Percentiles rank a stretch among this genome's conserved stretches.
phyloP scores from a whole-genome alignment of 2,888 invertebrate species.

The Listrodromus nycthemerus region DNA sequence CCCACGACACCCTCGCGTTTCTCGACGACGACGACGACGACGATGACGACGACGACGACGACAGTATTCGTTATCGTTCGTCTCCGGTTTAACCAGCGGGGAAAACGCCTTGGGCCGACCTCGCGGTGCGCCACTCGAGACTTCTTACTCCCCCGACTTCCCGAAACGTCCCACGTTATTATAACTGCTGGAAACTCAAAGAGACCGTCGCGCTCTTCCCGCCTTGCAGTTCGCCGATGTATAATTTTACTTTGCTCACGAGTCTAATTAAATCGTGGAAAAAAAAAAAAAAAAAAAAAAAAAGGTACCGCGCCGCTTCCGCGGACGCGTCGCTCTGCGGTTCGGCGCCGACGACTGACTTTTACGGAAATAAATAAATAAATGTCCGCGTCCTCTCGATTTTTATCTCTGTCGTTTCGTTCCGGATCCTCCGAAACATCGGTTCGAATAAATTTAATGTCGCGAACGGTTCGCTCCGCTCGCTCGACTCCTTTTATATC shows the following conservation, averaged over 20 bases:
- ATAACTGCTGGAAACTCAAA: slow-evolving; percentile 30
- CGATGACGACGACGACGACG: no score
- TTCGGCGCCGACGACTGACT: no score
- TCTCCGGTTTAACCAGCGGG: slow-evolving; percentile 22
- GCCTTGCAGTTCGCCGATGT: slow-evolving; percentile 2
- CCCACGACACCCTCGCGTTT: slow-evolving; percentile 25
- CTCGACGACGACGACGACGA: slow-evolving; percentile 64
- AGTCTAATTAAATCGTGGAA: slow-evolving; percentile 61
- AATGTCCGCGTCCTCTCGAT: not conserved
- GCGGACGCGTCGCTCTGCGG: not conserved
- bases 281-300: no score
- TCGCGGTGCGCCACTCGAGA: slow-evolving; percentile 22
- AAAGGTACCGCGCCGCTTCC: not conserved
- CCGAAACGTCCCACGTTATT: not conserved
- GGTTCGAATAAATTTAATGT: slow-evolving; percentile 7
- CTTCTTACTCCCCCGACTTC: slow-evolving; percentile 7
- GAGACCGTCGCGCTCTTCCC: not conserved
- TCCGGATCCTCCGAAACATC: not conserved
- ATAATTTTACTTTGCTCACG: slow-evolving; percentile 40
- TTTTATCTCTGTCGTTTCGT: not conserved
- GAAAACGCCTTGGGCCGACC: slow-evolving; percentile 20
- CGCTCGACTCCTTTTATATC: not conserved
- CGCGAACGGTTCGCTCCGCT: not conserved
- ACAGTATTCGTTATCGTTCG: slow-evolving; percentile 67
- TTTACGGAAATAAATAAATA: no score